Base-by-base conservation (phyloP, 2,888 invertebrate species). In the Drosophila eohydei region DNA sequence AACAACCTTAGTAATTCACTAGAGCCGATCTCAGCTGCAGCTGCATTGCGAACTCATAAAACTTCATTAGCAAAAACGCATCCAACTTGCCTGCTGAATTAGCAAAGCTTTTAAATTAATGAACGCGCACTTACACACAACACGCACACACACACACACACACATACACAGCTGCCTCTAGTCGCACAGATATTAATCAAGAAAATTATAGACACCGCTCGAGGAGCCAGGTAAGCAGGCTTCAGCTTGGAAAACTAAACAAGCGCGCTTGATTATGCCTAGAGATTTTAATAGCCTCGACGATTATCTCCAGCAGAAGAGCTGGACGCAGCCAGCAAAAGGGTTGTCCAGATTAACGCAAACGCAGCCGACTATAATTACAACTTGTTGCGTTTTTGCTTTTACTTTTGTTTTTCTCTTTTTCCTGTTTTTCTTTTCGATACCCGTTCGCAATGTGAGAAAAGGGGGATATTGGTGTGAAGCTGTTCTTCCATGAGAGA, bases 81-180 rank as follows among this genome's bases (percentile, higher is more conserved):
- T 50, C 58, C 59, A 59, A 68, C 41, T 60, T 62, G 65, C 60
- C 68, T 62, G 72, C 55, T 57, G 70, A 83, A 87, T 87, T 83
- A 83, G 84, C 84, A 79, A 84, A 81, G 72, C 89, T 81, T 77
- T 89, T 76, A 81, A 81, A 87, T 87, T 85, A 85, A 85, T 85
- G 89, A 74, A 64, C 50, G 54, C 57, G 69, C 71, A 70, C 72
- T 71, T 70, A 48, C 48, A 60, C 38, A 51, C 52, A 40, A 30
- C 48, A 64, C 54, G 41, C 59, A 36, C 51, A 36, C 44, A 44
- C 12, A 36, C 50, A 40, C 43, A 51, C 6, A 59, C 8, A 44
- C 4, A 16, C 12, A 48, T 36, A 50, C 34, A 62, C 28, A 41
- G 2, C 11, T 32, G 43, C 4, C 26, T 5, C 38, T 36, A 34